phyloP scores from a whole-genome alignment of 2,888 invertebrate species.

The Amphimallon solstitiale region DNA sequence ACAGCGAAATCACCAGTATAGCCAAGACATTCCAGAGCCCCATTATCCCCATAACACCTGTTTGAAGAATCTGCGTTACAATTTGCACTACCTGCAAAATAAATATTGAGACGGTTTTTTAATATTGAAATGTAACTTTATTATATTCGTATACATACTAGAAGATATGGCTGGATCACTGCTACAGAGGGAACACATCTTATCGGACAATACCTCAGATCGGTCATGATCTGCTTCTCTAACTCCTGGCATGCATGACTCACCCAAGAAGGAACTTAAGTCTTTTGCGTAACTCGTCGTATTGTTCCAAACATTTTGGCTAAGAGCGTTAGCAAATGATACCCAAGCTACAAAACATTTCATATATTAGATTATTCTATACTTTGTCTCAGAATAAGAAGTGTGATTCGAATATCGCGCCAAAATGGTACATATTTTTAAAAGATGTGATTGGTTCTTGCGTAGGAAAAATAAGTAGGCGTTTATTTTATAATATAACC shows the following conservation, averaged over 20 bases:
- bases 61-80: slow-evolving; percentile 68
- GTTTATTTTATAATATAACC: too few species aligned
- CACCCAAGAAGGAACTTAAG: slow-evolving; percentile 67
- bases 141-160: background rate
- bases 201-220: slow-evolving; percentile 48
- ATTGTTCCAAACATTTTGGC: slow-evolving; percentile 63
- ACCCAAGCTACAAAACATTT: slow-evolving; percentile 66
- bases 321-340: slow-evolving; percentile 69
- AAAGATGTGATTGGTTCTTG: background rate
- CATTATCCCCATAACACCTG: slow-evolving; percentile 69
- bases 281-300: slow-evolving; percentile 70
- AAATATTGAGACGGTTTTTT: background rate
- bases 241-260: slow-evolving; percentile 73
- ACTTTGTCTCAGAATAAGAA: too few species aligned
- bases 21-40: slow-evolving; percentile 69
- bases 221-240: slow-evolving; percentile 1
- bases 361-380: background rate
- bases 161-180: background rate
- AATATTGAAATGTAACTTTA: background rate
- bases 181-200: slow-evolving; percentile 52
- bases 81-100: background rate
- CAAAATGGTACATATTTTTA: too few species aligned
- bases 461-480: too few species aligned
- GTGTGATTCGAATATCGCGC: too few species aligned
- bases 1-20: slow-evolving; percentile 70